Percentiles rank a stretch among this genome's conserved stretches.
Evolutionary conservation across 1,140 invertebrate species (phyloP).

Genomic region (Tetramorium simillimum): DNA sequence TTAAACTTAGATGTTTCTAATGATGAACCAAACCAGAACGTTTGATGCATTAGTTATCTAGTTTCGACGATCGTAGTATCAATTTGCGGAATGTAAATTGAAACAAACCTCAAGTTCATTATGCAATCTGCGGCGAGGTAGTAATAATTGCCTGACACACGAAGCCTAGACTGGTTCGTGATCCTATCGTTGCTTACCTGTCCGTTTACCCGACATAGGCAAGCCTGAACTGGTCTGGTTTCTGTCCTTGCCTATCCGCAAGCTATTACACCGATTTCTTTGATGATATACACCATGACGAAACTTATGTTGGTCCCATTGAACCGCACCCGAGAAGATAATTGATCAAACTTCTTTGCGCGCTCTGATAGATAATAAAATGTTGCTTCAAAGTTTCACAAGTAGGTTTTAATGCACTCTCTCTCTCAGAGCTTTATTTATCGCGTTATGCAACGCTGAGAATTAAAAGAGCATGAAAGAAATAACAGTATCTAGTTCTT

Average conservation of each 20-base stretch:
- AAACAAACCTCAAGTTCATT: conserved; percentile 8
- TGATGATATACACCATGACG: not conserved
- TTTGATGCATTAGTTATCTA: not conserved
- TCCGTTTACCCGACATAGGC: not conserved
- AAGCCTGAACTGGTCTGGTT: conserved; percentile 18
- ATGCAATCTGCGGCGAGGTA: not conserved
- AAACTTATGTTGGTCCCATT: not conserved
- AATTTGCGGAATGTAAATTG: conserved; percentile 6
- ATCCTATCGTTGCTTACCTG: conserved; percentile 28
- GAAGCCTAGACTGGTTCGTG: not conserved
- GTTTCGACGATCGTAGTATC: not conserved
- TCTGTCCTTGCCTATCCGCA: conserved; percentile 9
- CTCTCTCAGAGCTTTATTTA: not conserved
- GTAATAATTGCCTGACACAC: not conserved
- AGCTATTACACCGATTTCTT: conserved; percentile 1
- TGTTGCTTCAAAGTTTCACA: conserved; percentile 16
- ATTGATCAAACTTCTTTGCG: conserved; percentile 1
- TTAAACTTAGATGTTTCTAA: not conserved
- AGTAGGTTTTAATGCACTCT: not conserved
- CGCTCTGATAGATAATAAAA: not conserved
- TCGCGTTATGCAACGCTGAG: not conserved
- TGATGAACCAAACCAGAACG: not conserved
- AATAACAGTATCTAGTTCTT: not conserved
- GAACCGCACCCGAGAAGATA: not conserved
- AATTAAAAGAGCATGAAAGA: not conserved